Conservation (phyloP, 1,140 invertebrate species). For the Eueides isabella region DNA sequence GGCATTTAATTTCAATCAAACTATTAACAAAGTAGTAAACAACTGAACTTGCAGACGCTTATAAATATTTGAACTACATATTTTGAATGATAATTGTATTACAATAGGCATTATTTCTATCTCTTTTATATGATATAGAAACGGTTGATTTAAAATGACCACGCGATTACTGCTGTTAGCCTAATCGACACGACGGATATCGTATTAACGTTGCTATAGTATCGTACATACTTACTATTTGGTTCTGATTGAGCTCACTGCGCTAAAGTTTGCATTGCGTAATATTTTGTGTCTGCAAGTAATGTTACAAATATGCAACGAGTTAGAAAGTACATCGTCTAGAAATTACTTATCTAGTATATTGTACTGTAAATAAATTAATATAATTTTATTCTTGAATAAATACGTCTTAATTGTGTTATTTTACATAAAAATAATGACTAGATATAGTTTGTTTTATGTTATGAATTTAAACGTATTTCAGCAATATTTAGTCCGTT, state of each 20-base stretch:
- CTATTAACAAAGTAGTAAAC: neutral
- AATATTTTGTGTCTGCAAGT: neutral
- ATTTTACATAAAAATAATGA: no score
- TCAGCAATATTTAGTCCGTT: no score
- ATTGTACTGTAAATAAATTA: no score
- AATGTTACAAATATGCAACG: neutral
- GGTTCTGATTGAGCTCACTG: neutral
- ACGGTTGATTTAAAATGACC: neutral
- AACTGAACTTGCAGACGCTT: constrained; percentile 3
- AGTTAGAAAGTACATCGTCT: neutral
- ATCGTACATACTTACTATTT: neutral
- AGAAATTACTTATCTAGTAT: neutral
- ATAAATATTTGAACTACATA: neutral
- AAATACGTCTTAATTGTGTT: no score
- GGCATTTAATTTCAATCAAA: constrained; percentile 18
- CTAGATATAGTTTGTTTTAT: no score
- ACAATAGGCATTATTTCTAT: neutral
- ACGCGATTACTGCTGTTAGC: neutral
- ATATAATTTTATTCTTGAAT: no score
- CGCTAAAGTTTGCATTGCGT: neutral
- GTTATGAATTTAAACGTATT: no score
- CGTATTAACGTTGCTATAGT: neutral
- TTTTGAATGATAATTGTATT: neutral
- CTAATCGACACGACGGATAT: constrained; percentile 11
- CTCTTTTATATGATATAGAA: neutral